Evolutionary conservation across 2,113 vertebrate genomes (phyloP), one percentile per base, ranked within the genome.

Genomic region (Brachypteracias leptosomus): DNA sequence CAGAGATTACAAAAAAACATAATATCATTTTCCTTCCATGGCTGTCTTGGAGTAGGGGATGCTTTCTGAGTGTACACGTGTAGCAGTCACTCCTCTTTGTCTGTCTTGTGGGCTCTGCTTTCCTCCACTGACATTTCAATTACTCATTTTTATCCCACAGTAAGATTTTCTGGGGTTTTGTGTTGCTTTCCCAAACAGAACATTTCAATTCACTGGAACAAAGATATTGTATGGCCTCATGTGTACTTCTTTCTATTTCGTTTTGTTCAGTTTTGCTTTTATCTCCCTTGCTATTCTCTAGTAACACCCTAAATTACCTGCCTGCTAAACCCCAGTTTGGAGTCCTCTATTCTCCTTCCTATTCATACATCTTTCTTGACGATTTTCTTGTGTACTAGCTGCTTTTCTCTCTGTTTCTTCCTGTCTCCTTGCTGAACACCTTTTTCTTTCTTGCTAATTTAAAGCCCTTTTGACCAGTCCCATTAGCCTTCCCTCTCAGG

Each of bases 251-350:
- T 78, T 84, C 66, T 70, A 76, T 88, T 94, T 93, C 16, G 63
- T 90, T 93, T 95, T 2, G 1, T 16, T 85, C 51, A 63, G 38
- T 57, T 84, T 91, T 81, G n/a, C 67, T 76, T 92, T 91, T 86
- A 57, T 83, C 18, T 87, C 54, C 71, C 26, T 70, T 77, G 49
- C 36, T 3, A 24, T 65, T 86, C 61, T 81, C 35, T 77, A 72
- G 24, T 44, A 92, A 61, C 51, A 77, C 19, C 47, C 31, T 92
- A 88, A 88, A 95, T 94, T 93, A 93, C 76, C 65, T 94, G 44
- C 72, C 74, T 75, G 74, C 42, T 72, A 87, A 86, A 95, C 88
- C 75, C 17, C 57, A 35, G 42, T 84, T 88, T 89, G 35, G 24
- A 94, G 79, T 21, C 40, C n/a, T 86, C 36, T 90, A 4, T 90